phyloP scores from a whole-genome alignment of 2,113 vertebrate genomes.

The Progne subis region DNA sequence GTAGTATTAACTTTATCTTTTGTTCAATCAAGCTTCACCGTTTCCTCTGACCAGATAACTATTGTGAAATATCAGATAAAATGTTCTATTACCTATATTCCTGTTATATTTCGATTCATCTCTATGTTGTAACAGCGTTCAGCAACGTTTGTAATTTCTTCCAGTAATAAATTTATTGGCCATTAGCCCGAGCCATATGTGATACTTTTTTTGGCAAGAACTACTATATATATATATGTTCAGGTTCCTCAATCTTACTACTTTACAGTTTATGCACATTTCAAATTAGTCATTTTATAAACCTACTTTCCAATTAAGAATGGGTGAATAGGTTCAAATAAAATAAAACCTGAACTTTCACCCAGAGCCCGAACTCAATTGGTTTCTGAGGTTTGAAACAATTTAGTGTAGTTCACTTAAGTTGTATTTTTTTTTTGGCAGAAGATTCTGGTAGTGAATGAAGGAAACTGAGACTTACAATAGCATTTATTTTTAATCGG shows the following conservation, averaged over 20 bases:
- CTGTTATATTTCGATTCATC: constrained; percentile 62
- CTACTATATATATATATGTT: not conserved
- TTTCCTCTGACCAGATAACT: constrained; percentile 78
- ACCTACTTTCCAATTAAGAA: constrained; percentile 46
- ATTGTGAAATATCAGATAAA: constrained; percentile 68
- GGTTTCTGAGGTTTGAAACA: constrained; percentile 25
- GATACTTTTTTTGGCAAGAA: constrained; percentile 13
- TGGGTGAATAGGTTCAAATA: constrained; percentile 19
- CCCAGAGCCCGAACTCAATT: not conserved
- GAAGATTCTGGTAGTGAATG: constrained; percentile 16
- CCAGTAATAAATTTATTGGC: constrained; percentile 28
- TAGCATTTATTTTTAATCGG: not conserved
- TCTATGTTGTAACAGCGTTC: constrained; percentile 40
- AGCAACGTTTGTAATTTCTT: constrained; percentile 55
- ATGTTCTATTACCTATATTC: constrained; percentile 60
- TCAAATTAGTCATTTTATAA: constrained; percentile 39
- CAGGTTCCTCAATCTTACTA: not conserved
- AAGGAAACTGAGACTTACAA: not conserved
- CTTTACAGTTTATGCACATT: constrained; percentile 49
- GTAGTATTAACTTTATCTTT: constrained; percentile 94
- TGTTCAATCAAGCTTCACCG: constrained; percentile 87
- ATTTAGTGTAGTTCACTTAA: constrained; percentile 9
- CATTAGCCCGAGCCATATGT: constrained; percentile 28
- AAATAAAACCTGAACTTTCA: constrained; percentile 44
- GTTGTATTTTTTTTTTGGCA: constrained; percentile 15